Base-by-base conservation (phyloP, 2,797 vertebrate genomes). In the Microctenopoma steveboyesi region DNA sequence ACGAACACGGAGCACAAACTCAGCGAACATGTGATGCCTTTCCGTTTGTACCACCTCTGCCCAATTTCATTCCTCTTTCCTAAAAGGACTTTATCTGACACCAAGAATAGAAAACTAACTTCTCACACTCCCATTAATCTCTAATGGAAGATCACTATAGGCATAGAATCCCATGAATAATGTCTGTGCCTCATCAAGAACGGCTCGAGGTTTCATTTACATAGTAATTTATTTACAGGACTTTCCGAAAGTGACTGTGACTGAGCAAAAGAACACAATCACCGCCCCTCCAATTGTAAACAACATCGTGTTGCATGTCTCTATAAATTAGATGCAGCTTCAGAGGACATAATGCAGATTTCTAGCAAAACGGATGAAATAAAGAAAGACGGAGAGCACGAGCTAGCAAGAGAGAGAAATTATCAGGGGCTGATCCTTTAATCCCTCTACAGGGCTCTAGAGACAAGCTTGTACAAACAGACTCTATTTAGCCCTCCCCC, bases 391-490 rank as follows among this genome's bases (percentile, higher is more conserved):
- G 43, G 10, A 62, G 30, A 51, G 30, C 47, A 51, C 40, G 42
- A 70, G 61, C 42, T 55, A 39, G 15, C 51, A 58, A 49, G 43
- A 50, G 70, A 61, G 69, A 77, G 57, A 81, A 83, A 86, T 92
- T 64, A 91, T 85, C 80, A 86, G 65, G 78, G 77, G 72, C 73
- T 93, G 89, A 92, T 92, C 86, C 88, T 87, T 89, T 92, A 92
- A 93, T 93, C 92, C 87, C 40, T 83, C 81, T 75, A 82, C 84
- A 84, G 71, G 76, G 77, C 85, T 90, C 79, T 52, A 76, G 82
- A 88, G 84, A 81, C 68, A 79, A 62, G 83, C 82, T 81, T 78
- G 83, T 78, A 78, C 80, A 84, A 77, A 88, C 67, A 88, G 48
- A 78, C 74, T 60, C 79, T 72, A 73, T 78, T 75, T 82, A 76